Evolutionary conservation across 37 sponge, comb jelly and placozoan species (phyloP), one percentile per base, ranked within the genome.

Genomic region (Beroe forskalii): DNA sequence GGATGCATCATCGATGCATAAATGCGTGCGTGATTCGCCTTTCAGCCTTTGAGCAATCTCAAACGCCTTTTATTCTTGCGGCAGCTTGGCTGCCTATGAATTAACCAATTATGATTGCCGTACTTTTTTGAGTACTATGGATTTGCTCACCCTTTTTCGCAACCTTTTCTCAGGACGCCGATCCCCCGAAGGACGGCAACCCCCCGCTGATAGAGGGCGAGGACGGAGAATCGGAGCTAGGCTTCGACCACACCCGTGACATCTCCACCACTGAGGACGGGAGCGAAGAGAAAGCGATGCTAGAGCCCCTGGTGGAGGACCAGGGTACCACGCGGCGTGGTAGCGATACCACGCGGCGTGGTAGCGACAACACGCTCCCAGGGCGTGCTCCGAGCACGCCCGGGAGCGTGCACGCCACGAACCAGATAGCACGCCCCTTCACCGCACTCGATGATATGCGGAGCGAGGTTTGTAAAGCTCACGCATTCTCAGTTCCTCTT

Each of bases 161-260:
- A n/a, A n/a, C n/a, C n/a, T n/a, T n/a, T n/a, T n/a, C n/a, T n/a
- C n/a, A 48, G 28, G 90, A 66, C 48, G 90, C 3, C 22, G 90
- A 90, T 1, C 67, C 66, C 19, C 66, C 90, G 3, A 90, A 90
- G 30, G 90, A 90, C 64, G 90, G 90, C 4, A 41, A 62, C 41
- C 66, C 66, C 28, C 90, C 90, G 0, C 4, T 62, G 0, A 22
- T 90, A 23, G 86, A 80, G 43, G 86, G 86, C 4, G 86, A 35
- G 43, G 86, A 80, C 4, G 40, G 55, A 1, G 86, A 38, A 23
- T 44, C 86, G 25, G 4, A 12, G 43, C 31, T 72, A 6, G 75
- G 75, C 2, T 72, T 36, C 75, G 75, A 72, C 2, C 25, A 22
- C 66, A n/a, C 44, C 6, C 28, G 3, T n/a, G 55, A 80, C 4